Percentiles rank a stretch among this genome's conserved stretches.
phyloP scores from a whole-genome alignment of 2,113 vertebrate species.

The Boulengeromyrus knoepffleri region DNA sequence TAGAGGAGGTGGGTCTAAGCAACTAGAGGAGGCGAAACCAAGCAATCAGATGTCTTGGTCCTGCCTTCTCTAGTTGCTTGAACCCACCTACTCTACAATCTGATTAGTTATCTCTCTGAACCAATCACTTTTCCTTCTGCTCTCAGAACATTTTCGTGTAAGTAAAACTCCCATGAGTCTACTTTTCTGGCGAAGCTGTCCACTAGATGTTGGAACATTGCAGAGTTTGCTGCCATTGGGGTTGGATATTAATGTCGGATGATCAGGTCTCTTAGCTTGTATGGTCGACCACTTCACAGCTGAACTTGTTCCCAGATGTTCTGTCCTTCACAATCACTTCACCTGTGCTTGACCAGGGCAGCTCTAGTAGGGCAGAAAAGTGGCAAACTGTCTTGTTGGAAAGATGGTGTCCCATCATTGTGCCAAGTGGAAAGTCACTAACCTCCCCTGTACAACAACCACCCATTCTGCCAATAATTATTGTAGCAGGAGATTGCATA shows the following conservation, averaged over 20 bases:
- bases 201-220: not conserved
- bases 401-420: not conserved
- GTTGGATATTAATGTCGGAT: not conserved
- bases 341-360: not conserved
- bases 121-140: no score
- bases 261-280: not conserved
- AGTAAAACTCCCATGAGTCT: not conserved
- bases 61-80: no score
- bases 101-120: no score
- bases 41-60: no score
- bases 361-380: not conserved
- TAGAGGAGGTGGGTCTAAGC: no score
- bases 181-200: not conserved
- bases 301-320: not conserved
- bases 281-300: not conserved
- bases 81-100: no score
- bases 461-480: not conserved
- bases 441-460: not conserved
- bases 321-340: not conserved
- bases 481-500: not conserved
- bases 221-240: not conserved
- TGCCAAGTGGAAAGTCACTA: not conserved
- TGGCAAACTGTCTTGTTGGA: not conserved
- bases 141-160: no score
- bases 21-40: no score